Evolutionary conservation across 2,797 vertebrate species (phyloP).

Genomic region (Enteromius radiatus): DNA sequence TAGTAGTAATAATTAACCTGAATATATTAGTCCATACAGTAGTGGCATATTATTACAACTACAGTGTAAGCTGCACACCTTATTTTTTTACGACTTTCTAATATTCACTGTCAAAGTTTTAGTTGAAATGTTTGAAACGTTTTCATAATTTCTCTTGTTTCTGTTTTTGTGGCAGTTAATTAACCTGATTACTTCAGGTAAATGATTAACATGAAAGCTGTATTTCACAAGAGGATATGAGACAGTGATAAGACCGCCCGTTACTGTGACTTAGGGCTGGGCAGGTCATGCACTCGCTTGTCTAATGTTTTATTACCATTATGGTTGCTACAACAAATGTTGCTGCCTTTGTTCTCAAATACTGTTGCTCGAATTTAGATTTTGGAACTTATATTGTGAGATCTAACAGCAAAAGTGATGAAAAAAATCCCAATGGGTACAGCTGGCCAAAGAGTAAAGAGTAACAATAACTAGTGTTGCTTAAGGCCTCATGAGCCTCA

Average conservation of each 20-base stretch:
- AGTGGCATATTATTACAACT: not conserved
- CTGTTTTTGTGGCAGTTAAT: not conserved
- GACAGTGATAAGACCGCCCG: not conserved
- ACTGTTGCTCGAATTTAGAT: not conserved
- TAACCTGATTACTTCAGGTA: not conserved
- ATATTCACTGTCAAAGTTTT: not conserved
- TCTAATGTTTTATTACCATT: not conserved
- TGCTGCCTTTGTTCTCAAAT: not conserved
- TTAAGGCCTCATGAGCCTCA: not conserved
- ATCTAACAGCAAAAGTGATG: not conserved
- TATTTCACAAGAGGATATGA: conserved; percentile 35
- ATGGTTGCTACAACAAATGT: conserved; percentile 6
- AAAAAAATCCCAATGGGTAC: not conserved
- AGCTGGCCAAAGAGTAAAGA: not conserved
- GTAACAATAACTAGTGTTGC: not conserved
- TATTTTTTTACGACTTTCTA: not conserved
- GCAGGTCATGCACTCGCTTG: not conserved
- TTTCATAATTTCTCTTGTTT: not conserved
- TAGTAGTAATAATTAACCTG: not conserved
- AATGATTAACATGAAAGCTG: conserved; percentile 36
- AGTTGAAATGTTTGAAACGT: not conserved
- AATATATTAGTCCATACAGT: not conserved
- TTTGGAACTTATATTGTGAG: not conserved
- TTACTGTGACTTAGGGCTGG: not conserved
- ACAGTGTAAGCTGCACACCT: not conserved